Conservation (phyloP, 1,140 invertebrate genomes). For the Microvelia longipes region DNA sequence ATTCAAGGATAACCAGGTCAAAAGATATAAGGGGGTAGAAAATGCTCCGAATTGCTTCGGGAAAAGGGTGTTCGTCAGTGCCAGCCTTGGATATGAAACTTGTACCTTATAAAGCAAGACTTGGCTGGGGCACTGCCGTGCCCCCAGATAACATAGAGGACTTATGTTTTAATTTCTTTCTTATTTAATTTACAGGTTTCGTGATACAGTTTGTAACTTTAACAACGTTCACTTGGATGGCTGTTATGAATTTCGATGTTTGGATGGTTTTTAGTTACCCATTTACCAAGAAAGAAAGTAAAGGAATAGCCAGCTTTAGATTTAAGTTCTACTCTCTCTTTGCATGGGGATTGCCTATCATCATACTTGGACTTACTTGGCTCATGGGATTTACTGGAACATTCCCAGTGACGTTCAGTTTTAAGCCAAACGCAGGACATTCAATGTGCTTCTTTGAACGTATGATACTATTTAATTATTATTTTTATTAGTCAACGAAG, state of each 20-base stretch:
- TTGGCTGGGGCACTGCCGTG: too few relatives aligned
- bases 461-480: too few relatives aligned
- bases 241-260: background rate
- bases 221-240: background rate
- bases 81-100: too few relatives aligned
- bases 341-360: background rate
- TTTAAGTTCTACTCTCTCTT: background rate
- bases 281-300: background rate
- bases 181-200: background rate
- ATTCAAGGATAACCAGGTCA: too few relatives aligned
- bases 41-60: too few relatives aligned
- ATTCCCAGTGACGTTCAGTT: background rate
- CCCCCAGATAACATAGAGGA: too few relatives aligned
- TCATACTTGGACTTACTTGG: background rate
- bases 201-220: background rate
- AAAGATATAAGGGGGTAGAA: too few relatives aligned
- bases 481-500: too few relatives aligned
- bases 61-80: too few relatives aligned
- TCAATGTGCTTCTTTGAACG: background rate
- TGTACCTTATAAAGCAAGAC: too few relatives aligned
- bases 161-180: too few relatives aligned
- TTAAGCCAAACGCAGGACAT: background rate
- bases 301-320: background rate
- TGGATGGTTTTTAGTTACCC: background rate
- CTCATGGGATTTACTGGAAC: background rate